Percentiles rank a stretch among this genome's conserved stretches.
Conservation (phyloP, 2,888 invertebrate genomes). For the Callosobruchus maculatus region DNA sequence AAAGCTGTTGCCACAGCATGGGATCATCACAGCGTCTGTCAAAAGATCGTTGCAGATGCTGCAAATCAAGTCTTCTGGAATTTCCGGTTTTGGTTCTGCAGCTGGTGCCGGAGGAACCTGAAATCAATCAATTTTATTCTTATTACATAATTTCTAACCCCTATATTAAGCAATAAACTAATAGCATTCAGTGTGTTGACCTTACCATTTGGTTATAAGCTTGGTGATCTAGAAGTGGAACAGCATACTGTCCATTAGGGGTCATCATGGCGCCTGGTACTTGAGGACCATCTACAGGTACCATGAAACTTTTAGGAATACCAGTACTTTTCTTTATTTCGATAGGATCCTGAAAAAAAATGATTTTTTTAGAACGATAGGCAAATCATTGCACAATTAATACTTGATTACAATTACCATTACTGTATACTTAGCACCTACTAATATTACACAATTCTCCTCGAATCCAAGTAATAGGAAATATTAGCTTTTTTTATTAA, state of each 20-base stretch:
- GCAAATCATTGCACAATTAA: too few species aligned
- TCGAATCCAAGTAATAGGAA: too few species aligned
- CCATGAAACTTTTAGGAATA: constrained; percentile 95
- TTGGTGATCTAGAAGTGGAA: constrained; percentile 82
- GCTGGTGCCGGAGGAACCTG: constrained; percentile 45
- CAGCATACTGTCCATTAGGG: constrained; percentile 81
- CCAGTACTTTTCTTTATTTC: constrained; percentile 94
- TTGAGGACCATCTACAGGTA: constrained; percentile 83
- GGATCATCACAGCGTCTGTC: constrained; percentile 95
- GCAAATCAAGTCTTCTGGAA: constrained; percentile 90
- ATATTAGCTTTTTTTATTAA: too few species aligned
- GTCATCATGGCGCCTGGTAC: constrained; percentile 91
- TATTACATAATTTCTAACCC: too few species aligned
- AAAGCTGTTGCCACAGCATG: constrained; percentile 97
- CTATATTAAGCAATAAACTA: too few species aligned
- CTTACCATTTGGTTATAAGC: constrained; percentile 63
- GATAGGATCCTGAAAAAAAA: constrained; percentile 57
- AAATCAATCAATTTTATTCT: not conserved
- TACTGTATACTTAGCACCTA: too few species aligned
- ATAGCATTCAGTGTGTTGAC: too few species aligned
- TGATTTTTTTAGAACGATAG: too few species aligned
- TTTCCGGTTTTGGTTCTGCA: constrained; percentile 62
- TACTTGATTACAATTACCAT: too few species aligned
- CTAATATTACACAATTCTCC: too few species aligned
- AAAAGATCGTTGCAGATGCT: constrained; percentile 89